phyloP scores from a whole-genome alignment of 2,797 vertebrate genomes.

The Acanthornis magna region DNA sequence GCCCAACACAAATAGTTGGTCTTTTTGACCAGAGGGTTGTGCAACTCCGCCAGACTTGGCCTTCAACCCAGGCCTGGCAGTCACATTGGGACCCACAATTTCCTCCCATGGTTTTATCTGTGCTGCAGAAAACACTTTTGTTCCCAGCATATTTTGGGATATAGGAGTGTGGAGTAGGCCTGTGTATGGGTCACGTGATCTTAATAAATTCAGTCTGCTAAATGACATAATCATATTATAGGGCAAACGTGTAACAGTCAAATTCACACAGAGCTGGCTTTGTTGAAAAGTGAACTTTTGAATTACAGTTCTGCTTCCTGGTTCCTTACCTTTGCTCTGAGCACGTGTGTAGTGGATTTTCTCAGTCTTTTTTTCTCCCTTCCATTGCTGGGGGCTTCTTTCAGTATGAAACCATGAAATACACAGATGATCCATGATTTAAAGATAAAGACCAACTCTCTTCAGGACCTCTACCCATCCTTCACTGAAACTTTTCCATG shows the following conservation, averaged over 20 bases:
- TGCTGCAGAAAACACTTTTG: background rate
- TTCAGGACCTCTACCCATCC: background rate
- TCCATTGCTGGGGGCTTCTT: background rate
- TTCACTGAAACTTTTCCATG: background rate
- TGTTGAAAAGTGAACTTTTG: background rate
- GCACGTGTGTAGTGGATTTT: background rate
- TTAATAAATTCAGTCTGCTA: background rate
- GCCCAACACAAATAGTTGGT: background rate
- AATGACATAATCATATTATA: background rate
- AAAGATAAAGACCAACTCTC: background rate
- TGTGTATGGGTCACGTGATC: background rate
- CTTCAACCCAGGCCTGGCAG: background rate
- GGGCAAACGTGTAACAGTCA: background rate
- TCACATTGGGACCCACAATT: background rate
- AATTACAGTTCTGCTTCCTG: background rate
- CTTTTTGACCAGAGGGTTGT: background rate
- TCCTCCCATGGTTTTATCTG: constrained; percentile 13
- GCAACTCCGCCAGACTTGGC: constrained; percentile 5
- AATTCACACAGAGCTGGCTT: background rate
- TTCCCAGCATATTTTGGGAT: background rate
- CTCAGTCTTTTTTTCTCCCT: background rate
- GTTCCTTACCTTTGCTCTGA: background rate
- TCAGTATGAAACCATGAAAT: background rate
- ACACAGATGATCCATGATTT: background rate
- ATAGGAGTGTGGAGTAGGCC: background rate